Conservation (phyloP, 1,140 invertebrate genomes). For the Diabrotica virgifera region DNA sequence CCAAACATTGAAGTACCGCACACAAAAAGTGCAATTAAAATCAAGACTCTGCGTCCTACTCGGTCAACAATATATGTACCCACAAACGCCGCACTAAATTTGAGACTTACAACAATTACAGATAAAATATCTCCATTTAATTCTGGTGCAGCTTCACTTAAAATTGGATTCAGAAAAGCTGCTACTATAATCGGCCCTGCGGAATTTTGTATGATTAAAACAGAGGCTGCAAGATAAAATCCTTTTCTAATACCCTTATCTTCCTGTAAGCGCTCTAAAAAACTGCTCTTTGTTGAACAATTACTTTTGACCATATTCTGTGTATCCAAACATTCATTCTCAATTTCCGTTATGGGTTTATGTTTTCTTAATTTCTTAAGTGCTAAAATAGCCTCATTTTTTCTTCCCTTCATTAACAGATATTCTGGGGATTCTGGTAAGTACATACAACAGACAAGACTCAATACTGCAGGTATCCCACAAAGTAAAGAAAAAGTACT, state of each 20-base stretch:
- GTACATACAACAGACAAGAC: slow-evolving; percentile 65
- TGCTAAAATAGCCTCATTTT: slow-evolving; percentile 59
- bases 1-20: slow-evolving; percentile 51
- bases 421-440: slow-evolving; percentile 83
- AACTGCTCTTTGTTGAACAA: slow-evolving; percentile 52
- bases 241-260: slow-evolving; percentile 59
- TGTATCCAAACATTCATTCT: slow-evolving; percentile 59
- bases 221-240: slow-evolving; percentile 64
- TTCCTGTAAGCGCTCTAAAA: slow-evolving; percentile 57
- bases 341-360: slow-evolving; percentile 53
- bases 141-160: slow-evolving; percentile 4
- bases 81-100: slow-evolving; percentile 66
- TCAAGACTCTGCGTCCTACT: slow-evolving; percentile 67
- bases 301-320: slow-evolving; percentile 50
- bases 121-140: slow-evolving; percentile 65
- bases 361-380: slow-evolving; percentile 65
- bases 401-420: slow-evolving; percentile 57
- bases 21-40: slow-evolving; percentile 67
- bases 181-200: slow-evolving; percentile 58
- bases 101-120: slow-evolving; percentile 76
- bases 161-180: slow-evolving; percentile 3
- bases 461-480: slow-evolving; percentile 58
- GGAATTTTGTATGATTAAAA: slow-evolving; percentile 74
- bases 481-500: slow-evolving; percentile 62
- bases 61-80: slow-evolving; percentile 63